phyloP scores from a whole-genome alignment of 2,888 invertebrate genomes.

The Pardosa pseudoannulata region DNA sequence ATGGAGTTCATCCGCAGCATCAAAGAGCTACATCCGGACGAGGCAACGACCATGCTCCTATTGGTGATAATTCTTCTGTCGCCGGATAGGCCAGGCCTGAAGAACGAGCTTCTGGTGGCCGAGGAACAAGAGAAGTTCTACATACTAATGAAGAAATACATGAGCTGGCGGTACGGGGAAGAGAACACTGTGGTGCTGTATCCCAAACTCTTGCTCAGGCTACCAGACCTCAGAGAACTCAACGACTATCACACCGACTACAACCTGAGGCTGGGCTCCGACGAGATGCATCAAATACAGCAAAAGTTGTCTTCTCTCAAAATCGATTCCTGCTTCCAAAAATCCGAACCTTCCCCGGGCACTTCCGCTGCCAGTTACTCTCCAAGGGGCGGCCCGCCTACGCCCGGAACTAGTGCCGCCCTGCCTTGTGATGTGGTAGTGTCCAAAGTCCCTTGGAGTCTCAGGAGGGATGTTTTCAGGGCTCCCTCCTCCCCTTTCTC shows the following conservation, averaged over 20 bases:
- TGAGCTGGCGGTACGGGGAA: slow-evolving; percentile 77
- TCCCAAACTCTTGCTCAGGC: slow-evolving; percentile 78
- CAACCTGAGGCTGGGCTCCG: slow-evolving; percentile 75
- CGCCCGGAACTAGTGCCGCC: slow-evolving; percentile 3
- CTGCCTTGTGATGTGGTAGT: slow-evolving; percentile 1
- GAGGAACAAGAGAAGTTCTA: slow-evolving; percentile 77
- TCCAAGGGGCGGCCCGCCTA: neutral
- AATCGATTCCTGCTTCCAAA: slow-evolving; percentile 73
- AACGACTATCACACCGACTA: slow-evolving; percentile 77
- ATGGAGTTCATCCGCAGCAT: slow-evolving; percentile 78
- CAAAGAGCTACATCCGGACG: slow-evolving; percentile 77
- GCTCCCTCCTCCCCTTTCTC: slow-evolving; percentile 65
- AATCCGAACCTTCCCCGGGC: slow-evolving; percentile 7
- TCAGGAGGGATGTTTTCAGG: slow-evolving; percentile 61
- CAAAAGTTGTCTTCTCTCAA: slow-evolving; percentile 75
- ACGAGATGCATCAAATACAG: slow-evolving; percentile 76
- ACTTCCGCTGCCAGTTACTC: neutral
- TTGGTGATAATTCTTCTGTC: slow-evolving; percentile 78
- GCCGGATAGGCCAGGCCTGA: slow-evolving; percentile 77
- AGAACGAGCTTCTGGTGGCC: slow-evolving; percentile 76
- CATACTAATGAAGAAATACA: slow-evolving; percentile 76
- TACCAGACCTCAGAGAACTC: slow-evolving; percentile 78
- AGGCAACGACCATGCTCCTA: slow-evolving; percentile 78
- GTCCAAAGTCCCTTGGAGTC: slow-evolving; percentile 43
- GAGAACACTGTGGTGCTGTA: slow-evolving; percentile 76